Evolutionary conservation across 2,888 invertebrate genomes (phyloP).

Genomic region (Ganaspis brasiliensis): DNA sequence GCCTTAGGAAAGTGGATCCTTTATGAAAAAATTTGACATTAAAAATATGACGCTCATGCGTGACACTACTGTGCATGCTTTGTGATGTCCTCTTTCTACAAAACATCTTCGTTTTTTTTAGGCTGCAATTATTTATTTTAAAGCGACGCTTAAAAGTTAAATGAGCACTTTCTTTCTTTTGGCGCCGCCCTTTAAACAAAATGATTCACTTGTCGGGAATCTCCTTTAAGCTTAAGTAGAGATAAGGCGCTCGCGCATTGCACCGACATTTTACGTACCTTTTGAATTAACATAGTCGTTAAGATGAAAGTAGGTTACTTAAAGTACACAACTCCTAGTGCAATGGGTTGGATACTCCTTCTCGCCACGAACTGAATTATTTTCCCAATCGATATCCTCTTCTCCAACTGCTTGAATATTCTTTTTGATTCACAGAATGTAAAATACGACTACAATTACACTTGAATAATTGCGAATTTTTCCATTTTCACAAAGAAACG

Average conservation of each 20-base stretch:
- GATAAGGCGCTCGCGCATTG: constrained; percentile 63
- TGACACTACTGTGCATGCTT: no score
- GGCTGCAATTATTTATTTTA: background rate
- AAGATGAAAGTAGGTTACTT: constrained; percentile 43
- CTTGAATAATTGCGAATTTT: background rate
- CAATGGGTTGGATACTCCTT: background rate
- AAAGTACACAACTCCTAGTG: constrained; percentile 14
- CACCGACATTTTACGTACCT: constrained; percentile 64
- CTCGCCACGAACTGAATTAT: constrained; percentile 16
- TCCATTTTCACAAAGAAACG: no score
- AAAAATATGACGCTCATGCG: no score
- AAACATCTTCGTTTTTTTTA: no score
- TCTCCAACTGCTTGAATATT: background rate
- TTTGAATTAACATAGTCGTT: constrained; percentile 72
- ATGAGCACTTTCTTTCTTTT: constrained; percentile 6
- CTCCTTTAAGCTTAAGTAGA: constrained; percentile 20
- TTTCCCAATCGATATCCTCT: background rate
- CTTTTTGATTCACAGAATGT: constrained; percentile 15
- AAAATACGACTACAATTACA: constrained; percentile 20
- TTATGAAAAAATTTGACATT: no score
- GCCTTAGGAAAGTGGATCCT: no score
- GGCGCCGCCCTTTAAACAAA: constrained; percentile 15
- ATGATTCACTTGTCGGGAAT: constrained; percentile 36
- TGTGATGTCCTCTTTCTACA: no score
- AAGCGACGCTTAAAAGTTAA: constrained; percentile 6